phyloP scores from a whole-genome alignment of 2,113 vertebrate genomes.

The Galbula dea region DNA sequence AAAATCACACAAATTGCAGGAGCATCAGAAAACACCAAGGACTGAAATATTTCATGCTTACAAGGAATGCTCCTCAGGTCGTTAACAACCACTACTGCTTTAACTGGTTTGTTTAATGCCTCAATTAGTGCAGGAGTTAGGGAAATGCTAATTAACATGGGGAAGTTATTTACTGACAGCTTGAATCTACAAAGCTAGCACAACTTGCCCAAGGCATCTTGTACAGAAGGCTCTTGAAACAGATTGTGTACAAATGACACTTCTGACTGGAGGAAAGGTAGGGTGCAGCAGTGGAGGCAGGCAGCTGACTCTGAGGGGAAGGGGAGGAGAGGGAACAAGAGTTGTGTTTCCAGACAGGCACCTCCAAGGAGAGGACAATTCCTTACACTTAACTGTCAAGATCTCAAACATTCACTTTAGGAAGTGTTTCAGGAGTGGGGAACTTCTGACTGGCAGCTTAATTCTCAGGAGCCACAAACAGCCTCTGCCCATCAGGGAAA shows the following conservation, averaged over 20 bases:
- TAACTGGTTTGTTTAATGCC: conserved; percentile 65
- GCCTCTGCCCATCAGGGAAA: no score
- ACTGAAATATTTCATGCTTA: conserved; percentile 12
- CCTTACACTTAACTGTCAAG: not conserved
- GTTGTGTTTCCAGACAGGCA: not conserved
- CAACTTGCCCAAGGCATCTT: conserved; percentile 56
- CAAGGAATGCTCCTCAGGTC: not conserved
- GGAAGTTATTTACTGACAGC: conserved; percentile 68
- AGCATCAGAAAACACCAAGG: conserved; percentile 5
- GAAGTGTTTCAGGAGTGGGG: not conserved
- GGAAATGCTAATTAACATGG: conserved; percentile 68
- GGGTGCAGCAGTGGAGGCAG: conserved; percentile 40
- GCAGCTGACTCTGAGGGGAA: not conserved
- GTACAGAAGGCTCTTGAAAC: conserved; percentile 64
- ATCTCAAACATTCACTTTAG: not conserved
- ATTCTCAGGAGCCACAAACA: not conserved
- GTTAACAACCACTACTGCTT: conserved; percentile 36
- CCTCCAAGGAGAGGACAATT: not conserved
- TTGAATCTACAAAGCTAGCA: conserved; percentile 64
- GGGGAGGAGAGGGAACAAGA: not conserved
- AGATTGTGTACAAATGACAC: conserved; percentile 56
- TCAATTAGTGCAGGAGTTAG: conserved; percentile 60
- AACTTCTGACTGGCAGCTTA: not conserved
- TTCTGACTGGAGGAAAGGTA: conserved; percentile 44
- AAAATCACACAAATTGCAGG: not conserved